phyloP scores from a whole-genome alignment of 2,797 vertebrate genomes.

The Alca torda region DNA sequence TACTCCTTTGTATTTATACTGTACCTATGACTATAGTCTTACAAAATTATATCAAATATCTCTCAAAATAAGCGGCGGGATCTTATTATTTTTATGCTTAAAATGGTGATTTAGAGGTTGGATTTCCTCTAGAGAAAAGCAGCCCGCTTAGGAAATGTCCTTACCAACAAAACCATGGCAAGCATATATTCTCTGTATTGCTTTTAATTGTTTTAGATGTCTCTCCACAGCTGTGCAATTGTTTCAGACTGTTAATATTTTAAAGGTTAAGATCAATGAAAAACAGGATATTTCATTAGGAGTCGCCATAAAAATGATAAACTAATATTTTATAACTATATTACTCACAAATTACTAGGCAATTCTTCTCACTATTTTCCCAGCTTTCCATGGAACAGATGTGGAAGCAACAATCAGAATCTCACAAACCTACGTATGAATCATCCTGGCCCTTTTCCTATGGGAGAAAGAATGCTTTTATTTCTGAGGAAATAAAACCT shows the following conservation, averaged over 20 bases:
- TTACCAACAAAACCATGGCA: not conserved
- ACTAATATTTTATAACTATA: slow-evolving; percentile 19
- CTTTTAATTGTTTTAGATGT: slow-evolving; percentile 49
- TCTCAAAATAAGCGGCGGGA: not conserved
- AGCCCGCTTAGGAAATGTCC: not conserved
- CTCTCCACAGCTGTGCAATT: not conserved
- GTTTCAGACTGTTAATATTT: not conserved
- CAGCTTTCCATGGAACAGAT: not conserved
- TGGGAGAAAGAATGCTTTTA: not conserved
- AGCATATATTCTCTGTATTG: not conserved
- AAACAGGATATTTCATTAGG: not conserved
- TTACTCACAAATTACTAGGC: slow-evolving; percentile 5
- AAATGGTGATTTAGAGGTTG: not conserved
- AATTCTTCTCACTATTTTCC: not conserved
- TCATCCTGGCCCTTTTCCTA: not conserved
- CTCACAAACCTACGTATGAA: slow-evolving; percentile 24
- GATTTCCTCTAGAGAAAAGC: not conserved
- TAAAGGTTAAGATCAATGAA: slow-evolving; percentile 33
- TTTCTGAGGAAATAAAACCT: slow-evolving; percentile 28
- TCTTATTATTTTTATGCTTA: not conserved
- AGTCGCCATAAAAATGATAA: slow-evolving; percentile 19
- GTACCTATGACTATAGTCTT: not conserved
- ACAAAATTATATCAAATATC: not conserved
- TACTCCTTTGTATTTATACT: not conserved
- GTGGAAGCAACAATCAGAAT: not conserved